Conservation (phyloP, 2,113 vertebrate species). For the Odontesthes bonariensis region DNA sequence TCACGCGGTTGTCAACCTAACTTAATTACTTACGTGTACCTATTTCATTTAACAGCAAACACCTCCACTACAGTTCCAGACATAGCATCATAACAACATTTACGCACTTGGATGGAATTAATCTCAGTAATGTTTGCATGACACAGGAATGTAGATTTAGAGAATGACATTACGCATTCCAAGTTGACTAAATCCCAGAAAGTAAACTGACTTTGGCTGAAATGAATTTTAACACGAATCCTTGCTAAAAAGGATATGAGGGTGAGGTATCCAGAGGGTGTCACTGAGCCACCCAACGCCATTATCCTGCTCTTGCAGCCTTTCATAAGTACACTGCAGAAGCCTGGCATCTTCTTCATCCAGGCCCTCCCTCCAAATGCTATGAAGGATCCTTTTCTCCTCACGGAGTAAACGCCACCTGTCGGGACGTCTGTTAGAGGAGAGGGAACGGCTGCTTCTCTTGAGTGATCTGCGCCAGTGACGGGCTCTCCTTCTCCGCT, state of each 20-base stretch:
- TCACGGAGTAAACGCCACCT: conserved; percentile 84
- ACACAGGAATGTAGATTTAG: background rate
- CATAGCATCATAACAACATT: background rate
- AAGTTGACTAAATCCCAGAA: background rate
- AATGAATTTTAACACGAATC: conserved; percentile 1
- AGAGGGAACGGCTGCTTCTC: conserved; percentile 60
- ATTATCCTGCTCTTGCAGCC: conserved; percentile 87
- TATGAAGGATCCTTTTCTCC: conserved; percentile 92
- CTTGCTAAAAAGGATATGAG: conserved; percentile 92
- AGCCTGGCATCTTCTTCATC: conserved; percentile 93
- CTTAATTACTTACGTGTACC: too few relatives aligned
- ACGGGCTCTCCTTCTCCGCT: conserved; percentile 76
- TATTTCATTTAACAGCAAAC: too few relatives aligned
- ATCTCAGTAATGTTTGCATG: too few relatives aligned
- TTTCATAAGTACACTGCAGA: conserved; percentile 89
- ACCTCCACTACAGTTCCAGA: background rate
- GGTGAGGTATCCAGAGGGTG: conserved; percentile 93
- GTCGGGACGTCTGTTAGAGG: conserved; percentile 78
- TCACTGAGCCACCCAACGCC: conserved; percentile 92
- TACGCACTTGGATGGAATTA: background rate
- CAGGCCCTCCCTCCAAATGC: conserved; percentile 92
- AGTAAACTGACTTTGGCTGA: background rate
- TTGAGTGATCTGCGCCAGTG: conserved; percentile 76
- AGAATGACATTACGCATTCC: background rate
- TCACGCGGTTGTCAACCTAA: too few relatives aligned